Evolutionary conservation across 2,888 invertebrate genomes (phyloP), one percentile per base, ranked within the genome.

Genomic region (Ophioninae sp.): DNA sequence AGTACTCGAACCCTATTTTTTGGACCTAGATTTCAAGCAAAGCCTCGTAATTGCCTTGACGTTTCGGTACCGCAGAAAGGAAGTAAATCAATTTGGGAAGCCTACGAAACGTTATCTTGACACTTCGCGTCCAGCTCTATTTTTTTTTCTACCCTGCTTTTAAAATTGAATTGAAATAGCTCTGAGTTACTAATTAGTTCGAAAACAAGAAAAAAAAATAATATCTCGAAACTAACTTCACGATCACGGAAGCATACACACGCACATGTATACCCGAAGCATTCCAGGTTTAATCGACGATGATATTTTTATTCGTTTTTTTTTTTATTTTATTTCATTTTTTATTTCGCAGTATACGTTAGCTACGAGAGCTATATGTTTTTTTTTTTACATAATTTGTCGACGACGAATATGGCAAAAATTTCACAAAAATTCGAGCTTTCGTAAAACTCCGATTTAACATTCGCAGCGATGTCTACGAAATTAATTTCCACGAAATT

Each of bases 151-250:
- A 9, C 20, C 44, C 7, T 3, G 10, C 44, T 41, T 67, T 20
- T 41, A 67, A 20, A 67, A 10, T 51, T 51, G 22, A 44, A 71
- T 37, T 9, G 39, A 17, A 37, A 59, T 20, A 6, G 17, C 44
- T 73, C 71, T 80, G 73, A 68, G 84, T 82, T 83, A 85, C 78
- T 67, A 71, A 69, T 80, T 75, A 85, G 87, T 30, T 30, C 3
- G 30, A 30, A 30, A 30, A 3, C 30, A 30, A 30, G 30, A 3
- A 30, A 30, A 77, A 76, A 74, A 82, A 73, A 76, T 61, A 85
- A 56, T 71, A 79, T 79, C 58, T 65, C 41, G 58, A 65, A 56
- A 64, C 20, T 64, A 64, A 39, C 30, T 64, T 37, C 10, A 73
- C 73, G 63, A 23, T 61, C 17, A 17, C 3, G 17, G 17, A 13